Evolutionary conservation across 2,113 vertebrate species (phyloP).

Genomic region (Sinocyclocheilus maitianheensis): DNA sequence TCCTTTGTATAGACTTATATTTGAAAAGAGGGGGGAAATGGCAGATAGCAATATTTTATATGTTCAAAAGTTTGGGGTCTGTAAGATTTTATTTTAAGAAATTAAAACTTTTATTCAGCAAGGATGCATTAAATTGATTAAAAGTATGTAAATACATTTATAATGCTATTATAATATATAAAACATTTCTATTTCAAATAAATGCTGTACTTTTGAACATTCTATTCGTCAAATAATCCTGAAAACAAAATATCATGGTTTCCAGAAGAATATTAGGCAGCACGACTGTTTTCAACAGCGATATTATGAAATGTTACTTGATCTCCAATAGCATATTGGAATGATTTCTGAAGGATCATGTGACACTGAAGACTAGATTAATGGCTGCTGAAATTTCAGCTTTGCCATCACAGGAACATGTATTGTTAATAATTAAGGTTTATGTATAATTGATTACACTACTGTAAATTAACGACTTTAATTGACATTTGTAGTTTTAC

Average conservation of each 20-base stretch:
- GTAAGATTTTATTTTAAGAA: background rate
- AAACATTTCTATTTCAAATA: no score
- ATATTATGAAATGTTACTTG: no score
- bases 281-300: no score
- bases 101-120: background rate
- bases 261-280: no score
- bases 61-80: background rate
- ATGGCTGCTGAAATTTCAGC: background rate
- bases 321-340: no score
- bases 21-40: background rate
- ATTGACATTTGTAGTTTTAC: slow-evolving; percentile 24
- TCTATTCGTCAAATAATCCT: background rate
- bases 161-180: background rate
- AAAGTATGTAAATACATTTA: background rate
- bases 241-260: background rate
- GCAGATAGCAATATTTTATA: background rate
- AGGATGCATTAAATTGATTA: background rate
- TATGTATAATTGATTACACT: background rate
- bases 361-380: no score
- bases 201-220: no score
- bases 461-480: background rate
- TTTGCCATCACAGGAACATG: background rate
- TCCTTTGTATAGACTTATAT: background rate
- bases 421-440: background rate
- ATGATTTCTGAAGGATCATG: no score